A percentile compares a stretch with the other conserved stretches of the same genome.
Evolutionary conservation across 2,797 vertebrate species (phyloP).

Genomic region (Eleutherodactylus coqui): DNA sequence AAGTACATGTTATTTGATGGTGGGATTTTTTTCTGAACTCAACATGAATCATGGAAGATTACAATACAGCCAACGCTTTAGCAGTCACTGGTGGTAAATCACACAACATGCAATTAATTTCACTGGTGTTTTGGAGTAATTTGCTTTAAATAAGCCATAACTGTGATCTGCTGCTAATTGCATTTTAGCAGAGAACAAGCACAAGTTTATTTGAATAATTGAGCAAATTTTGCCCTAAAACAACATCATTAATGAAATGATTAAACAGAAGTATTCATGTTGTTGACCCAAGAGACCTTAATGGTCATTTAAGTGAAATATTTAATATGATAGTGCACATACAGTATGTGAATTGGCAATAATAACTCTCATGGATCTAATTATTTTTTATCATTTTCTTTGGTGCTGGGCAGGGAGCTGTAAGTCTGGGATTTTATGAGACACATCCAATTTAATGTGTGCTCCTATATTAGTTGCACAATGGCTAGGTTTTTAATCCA

Average conservation of each 20-base stretch:
- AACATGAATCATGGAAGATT: slow-evolving; percentile 35
- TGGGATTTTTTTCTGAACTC: slow-evolving; percentile 30
- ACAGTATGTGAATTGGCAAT: not conserved
- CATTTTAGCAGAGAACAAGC: slow-evolving; percentile 41
- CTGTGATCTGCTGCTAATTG: slow-evolving; percentile 71
- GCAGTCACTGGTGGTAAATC: slow-evolving; percentile 70
- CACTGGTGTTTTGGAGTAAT: slow-evolving; percentile 76
- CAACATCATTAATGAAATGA: slow-evolving; percentile 28
- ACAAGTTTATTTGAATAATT: slow-evolving; percentile 36
- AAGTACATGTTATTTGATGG: slow-evolving; percentile 41
- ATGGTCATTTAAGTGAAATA: not conserved
- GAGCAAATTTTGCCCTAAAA: slow-evolving; percentile 38
- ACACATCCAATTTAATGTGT: too few species aligned
- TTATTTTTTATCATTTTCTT: not conserved
- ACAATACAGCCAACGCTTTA: slow-evolving; percentile 63
- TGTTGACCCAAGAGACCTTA: not conserved
- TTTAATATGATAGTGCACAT: not conserved
- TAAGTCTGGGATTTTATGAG: not conserved
- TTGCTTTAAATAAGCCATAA: slow-evolving; percentile 73
- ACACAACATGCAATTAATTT: slow-evolving; percentile 75
- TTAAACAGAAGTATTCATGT: slow-evolving; percentile 3
- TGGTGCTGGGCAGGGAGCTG: not conserved
- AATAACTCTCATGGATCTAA: not conserved
- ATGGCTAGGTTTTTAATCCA: not conserved
- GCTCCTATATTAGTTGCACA: not conserved